Conservation (phyloP, 1,140 invertebrate genomes). For the Zaprionus camerounensis region DNA sequence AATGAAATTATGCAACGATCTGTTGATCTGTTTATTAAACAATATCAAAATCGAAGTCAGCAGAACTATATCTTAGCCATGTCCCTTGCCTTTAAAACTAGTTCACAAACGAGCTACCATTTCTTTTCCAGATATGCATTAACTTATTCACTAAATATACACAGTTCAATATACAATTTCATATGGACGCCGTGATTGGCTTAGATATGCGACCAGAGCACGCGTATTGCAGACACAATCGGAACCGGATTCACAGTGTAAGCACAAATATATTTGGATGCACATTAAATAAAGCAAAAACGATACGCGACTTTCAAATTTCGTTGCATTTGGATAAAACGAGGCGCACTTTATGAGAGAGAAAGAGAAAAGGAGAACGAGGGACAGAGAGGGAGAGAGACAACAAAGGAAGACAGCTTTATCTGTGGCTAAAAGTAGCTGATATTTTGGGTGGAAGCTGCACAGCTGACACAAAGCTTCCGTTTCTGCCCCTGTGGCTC, state of each 20-base stretch:
- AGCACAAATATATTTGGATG: conserved; percentile 29
- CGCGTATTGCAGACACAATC: not conserved
- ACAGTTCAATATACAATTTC: not conserved
- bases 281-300: conserved; percentile 61
- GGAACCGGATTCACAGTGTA: conserved; percentile 3
- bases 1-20: too few relatives aligned
- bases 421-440: conserved; percentile 74
- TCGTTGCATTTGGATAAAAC: conserved; percentile 49
- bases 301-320: conserved; percentile 55
- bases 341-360: conserved; percentile 64
- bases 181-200: not conserved
- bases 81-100: too few relatives aligned
- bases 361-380: not conserved
- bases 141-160: not conserved
- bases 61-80: too few relatives aligned
- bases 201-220: not conserved
- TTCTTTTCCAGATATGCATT: too few relatives aligned
- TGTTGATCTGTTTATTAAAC: too few relatives aligned
- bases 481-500: conserved; percentile 18
- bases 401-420: conserved; percentile 65
- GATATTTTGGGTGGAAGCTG: conserved; percentile 62
- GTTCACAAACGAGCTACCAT: too few relatives aligned
- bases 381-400: not conserved
- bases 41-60: too few relatives aligned
- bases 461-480: conserved; percentile 57